Evolutionary conservation across 2,888 invertebrate genomes (phyloP).

Genomic region (Agrochola circellaris): DNA sequence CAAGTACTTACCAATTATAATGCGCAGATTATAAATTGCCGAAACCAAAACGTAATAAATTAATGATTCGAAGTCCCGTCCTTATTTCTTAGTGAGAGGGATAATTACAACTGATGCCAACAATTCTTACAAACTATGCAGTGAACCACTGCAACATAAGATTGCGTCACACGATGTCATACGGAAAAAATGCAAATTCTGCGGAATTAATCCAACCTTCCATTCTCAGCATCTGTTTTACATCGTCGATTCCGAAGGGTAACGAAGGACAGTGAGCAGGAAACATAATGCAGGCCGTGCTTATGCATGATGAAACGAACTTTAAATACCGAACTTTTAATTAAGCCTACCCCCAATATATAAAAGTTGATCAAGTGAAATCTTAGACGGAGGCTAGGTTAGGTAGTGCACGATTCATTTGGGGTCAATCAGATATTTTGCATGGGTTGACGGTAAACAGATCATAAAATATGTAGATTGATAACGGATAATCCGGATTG

Average conservation of each 20-base stretch:
- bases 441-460: conserved; percentile 14
- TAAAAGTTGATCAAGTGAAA: neutral
- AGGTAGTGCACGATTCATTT: conserved; percentile 3
- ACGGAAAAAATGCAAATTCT: conserved; percentile 40
- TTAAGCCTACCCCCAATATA: neutral
- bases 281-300: conserved; percentile 32
- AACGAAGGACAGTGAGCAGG: neutral
- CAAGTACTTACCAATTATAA: neutral
- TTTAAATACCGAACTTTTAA: neutral
- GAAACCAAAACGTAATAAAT: neutral
- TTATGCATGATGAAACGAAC: conserved; percentile 10
- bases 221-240: conserved; percentile 33
- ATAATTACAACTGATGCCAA: conserved; percentile 4
- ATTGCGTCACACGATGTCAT: conserved; percentile 6
- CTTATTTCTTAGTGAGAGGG: neutral
- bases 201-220: conserved; percentile 13
- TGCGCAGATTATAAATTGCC: neutral
- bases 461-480: conserved; percentile 4
- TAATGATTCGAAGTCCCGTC: neutral
- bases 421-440: conserved; percentile 1
- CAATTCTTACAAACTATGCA: conserved; percentile 5
- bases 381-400: conserved; percentile 1
- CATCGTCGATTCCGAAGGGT: conserved; percentile 13
- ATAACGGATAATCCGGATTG: neutral
- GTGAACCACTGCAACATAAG: conserved; percentile 18